Conservation (phyloP, 1,140 invertebrate genomes). For the Physella acuta region DNA sequence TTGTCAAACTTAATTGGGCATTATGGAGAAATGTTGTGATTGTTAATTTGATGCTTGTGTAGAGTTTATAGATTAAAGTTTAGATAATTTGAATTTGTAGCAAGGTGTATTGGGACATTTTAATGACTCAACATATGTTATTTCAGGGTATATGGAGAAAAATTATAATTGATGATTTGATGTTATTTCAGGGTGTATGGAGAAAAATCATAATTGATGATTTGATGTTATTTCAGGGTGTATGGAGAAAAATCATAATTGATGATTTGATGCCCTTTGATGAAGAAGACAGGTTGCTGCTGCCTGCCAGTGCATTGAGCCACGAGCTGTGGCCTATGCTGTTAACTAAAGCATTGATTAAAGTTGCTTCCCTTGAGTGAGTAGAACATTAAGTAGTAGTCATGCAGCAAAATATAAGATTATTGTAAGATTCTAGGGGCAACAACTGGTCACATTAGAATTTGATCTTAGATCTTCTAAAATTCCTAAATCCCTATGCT, state of each 20-base stretch:
- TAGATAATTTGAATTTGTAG: too few relatives aligned
- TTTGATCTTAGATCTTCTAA: too few relatives aligned
- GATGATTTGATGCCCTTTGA: conserved; percentile 60
- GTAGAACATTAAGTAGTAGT: conserved; percentile 26
- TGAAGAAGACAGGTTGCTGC: conserved; percentile 52
- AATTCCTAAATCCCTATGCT: too few relatives aligned
- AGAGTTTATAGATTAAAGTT: too few relatives aligned
- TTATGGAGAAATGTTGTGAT: too few relatives aligned
- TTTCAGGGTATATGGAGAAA: conserved; percentile 60
- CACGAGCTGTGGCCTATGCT: conserved; percentile 61
- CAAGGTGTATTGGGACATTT: too few relatives aligned
- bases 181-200: conserved; percentile 57
- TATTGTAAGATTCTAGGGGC: too few relatives aligned
- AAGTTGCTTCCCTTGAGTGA: conserved; percentile 60
- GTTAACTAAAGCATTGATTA: conserved; percentile 59
- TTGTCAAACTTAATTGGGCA: not conserved
- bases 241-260: conserved; percentile 60
- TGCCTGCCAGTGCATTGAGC: conserved; percentile 49
- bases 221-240: conserved; percentile 50
- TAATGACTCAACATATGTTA: not conserved
- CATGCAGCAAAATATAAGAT: too few relatives aligned
- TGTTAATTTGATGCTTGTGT: too few relatives aligned
- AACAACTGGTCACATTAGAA: too few relatives aligned
- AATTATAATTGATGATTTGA: conserved; percentile 57
- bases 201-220: conserved; percentile 61